Percentiles rank a stretch among this genome's conserved stretches.
Evolutionary conservation across 2,888 invertebrate genomes (phyloP).

Genomic region (Macroteleia sp.): DNA sequence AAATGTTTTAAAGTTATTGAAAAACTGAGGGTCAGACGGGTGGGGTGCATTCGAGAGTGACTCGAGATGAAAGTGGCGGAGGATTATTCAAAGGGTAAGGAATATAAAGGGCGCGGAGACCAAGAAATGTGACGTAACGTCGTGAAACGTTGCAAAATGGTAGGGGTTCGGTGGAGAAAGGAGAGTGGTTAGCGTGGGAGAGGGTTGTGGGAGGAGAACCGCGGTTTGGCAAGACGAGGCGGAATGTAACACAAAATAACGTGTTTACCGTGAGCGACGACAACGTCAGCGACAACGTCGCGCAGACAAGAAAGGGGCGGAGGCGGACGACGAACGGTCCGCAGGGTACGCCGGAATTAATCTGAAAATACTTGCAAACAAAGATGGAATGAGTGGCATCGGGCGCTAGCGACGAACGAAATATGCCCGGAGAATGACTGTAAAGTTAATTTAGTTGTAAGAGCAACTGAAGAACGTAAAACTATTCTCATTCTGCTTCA

Average conservation of each 20-base stretch:
- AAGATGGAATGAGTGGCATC: constrained; percentile 61
- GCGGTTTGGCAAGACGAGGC: constrained; percentile 53
- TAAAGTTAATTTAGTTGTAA: constrained; percentile 78
- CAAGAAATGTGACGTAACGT: constrained; percentile 45
- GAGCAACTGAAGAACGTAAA: constrained; percentile 63
- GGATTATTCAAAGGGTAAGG: constrained; percentile 41
- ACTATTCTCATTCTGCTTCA: constrained; percentile 63
- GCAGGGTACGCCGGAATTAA: constrained; percentile 67
- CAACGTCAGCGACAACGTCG: constrained; percentile 56
- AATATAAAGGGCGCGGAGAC: constrained; percentile 19
- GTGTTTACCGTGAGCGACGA: constrained; percentile 60
- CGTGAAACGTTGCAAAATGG: no score
- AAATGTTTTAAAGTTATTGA: constrained; percentile 35
- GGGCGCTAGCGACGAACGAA: constrained; percentile 48
- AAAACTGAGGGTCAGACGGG: constrained; percentile 4
- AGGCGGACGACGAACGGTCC: constrained; percentile 59
- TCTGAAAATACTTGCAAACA: constrained; percentile 69
- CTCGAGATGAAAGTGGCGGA: constrained; percentile 29
- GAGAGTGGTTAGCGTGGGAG: not conserved
- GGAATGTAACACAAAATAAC: constrained; percentile 64
- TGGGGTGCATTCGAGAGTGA: constrained; percentile 18
- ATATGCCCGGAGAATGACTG: constrained; percentile 65
- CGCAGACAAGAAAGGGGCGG: constrained; percentile 60
- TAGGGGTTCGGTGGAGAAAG: no score
- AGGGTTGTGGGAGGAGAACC: not conserved